Base-by-base conservation (phyloP, 2,113 vertebrate species). In the Pteropus alecto region DNA sequence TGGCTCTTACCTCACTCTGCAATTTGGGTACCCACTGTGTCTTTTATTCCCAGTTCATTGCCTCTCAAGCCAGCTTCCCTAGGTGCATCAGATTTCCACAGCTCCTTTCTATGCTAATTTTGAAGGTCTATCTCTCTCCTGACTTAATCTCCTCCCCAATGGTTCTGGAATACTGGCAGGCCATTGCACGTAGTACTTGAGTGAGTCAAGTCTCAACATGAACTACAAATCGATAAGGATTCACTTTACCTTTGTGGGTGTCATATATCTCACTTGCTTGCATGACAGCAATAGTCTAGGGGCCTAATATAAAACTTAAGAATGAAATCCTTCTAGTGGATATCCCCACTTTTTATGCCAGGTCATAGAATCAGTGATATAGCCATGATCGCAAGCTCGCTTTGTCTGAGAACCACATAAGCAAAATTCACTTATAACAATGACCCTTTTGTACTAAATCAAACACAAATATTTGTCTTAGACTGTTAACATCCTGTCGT, bases 1-100 rank as follows among this genome's bases (percentile, higher is more conserved):
- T 0, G 10, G 9, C 3, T 13, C 5, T 33, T 22, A 92, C 0
- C 7, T 74, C 33, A 10, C 2, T 11, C 1, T 68, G 10, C 58
- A 63, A 15, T 54, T 74, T 71, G 26, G 33, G 8, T 51, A 51
- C 15, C 51, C 5, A 30, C 15, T 2, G 4, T 41, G 28, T 28
- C 13, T 63, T 87, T 87, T 61, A n/a, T 79, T 41, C 0, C 3
- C 3, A 67, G 8, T 0, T 46, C 26, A 28, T 38, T 51, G 5
- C 73, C 41, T 82, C n/a, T 71, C 6, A 0, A 16, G 6, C 3
- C 13, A 33, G 6, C n/a, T 74, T 65, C 73, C 6, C 21, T 10
- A 12, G 35, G 2, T 9, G 11, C 2, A 12, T 24, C 33, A 30
- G 8, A 51, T n/a, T 67, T 16, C 30, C 24, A 15, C 10, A 74